A percentile compares a stretch with the other conserved stretches of the same genome.
phyloP scores from a whole-genome alignment of 2,113 vertebrate genomes.

The Delphinus delphis region DNA sequence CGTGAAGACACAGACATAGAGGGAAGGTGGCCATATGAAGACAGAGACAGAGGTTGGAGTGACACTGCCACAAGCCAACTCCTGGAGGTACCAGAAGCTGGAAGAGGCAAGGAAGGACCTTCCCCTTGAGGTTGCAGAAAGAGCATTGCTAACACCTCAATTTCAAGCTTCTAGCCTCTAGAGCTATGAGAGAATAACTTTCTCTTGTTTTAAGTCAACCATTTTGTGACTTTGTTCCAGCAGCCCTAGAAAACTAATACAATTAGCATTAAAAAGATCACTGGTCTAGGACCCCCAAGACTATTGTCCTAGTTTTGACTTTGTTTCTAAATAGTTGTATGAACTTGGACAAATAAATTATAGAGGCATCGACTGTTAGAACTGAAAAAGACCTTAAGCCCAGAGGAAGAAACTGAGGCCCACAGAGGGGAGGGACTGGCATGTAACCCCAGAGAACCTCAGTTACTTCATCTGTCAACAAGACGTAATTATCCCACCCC shows the following conservation, averaged over 20 bases:
- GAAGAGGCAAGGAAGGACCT: neutral
- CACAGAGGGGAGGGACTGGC: neutral
- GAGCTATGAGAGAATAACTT: neutral
- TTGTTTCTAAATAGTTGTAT: neutral
- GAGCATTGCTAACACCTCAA: neutral
- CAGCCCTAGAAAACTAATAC: too few relatives aligned
- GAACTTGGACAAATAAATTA: neutral
- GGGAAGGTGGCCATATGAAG: neutral
- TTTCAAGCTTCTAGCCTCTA: neutral
- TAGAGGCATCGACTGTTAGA: neutral
- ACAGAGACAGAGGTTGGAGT: neutral
- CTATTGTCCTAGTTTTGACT: neutral
- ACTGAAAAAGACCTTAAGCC: neutral
- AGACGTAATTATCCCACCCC: neutral
- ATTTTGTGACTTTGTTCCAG: neutral
- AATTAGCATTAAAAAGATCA: neutral
- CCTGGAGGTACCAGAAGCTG: neutral
- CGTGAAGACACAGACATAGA: neutral
- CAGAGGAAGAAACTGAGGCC: neutral
- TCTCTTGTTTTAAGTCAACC: neutral
- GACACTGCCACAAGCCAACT: neutral
- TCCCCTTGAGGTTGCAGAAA: neutral
- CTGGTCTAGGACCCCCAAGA: neutral
- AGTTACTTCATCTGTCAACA: slow-evolving; percentile 60
- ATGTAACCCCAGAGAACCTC: neutral